Evolutionary conservation across 2,888 invertebrate genomes (phyloP).

Genomic region (Tetanocera ferruginea): DNA sequence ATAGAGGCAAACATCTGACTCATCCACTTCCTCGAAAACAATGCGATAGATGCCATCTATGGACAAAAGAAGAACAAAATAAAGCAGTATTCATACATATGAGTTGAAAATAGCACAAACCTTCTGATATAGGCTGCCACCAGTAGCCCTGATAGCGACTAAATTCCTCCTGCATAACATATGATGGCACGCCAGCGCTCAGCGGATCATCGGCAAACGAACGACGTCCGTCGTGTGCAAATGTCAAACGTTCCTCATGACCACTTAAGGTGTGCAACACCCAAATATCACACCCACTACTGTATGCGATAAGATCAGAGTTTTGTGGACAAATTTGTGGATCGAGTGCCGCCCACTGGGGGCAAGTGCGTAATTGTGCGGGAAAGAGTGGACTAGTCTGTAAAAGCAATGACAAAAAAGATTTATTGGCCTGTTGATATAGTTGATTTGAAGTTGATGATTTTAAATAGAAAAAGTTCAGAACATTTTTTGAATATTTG

Average conservation of each 20-base stretch:
- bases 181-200: constrained; percentile 96
- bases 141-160: constrained; percentile 96
- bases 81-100: too few species aligned
- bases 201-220: constrained; percentile 85
- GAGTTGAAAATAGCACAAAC: constrained; percentile 62
- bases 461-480: too few species aligned
- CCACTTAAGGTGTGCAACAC: constrained; percentile 77
- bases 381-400: constrained; percentile 76
- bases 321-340: constrained; percentile 77
- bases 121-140: constrained; percentile 90
- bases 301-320: constrained; percentile 86
- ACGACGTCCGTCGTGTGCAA: constrained; percentile 77
- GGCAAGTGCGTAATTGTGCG: constrained; percentile 75
- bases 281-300: constrained; percentile 92
- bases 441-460: too few species aligned
- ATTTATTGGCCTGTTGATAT: too few species aligned
- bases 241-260: constrained; percentile 79
- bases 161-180: constrained; percentile 99
- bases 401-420: constrained; percentile 6
- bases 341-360: constrained; percentile 80
- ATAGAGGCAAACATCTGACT: constrained; percentile 91
- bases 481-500: too few species aligned
- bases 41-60: constrained; percentile 83
- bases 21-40: constrained; percentile 89
- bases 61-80: not conserved